Conservation (phyloP, 2,797 vertebrate species). For the Lemur catta region DNA sequence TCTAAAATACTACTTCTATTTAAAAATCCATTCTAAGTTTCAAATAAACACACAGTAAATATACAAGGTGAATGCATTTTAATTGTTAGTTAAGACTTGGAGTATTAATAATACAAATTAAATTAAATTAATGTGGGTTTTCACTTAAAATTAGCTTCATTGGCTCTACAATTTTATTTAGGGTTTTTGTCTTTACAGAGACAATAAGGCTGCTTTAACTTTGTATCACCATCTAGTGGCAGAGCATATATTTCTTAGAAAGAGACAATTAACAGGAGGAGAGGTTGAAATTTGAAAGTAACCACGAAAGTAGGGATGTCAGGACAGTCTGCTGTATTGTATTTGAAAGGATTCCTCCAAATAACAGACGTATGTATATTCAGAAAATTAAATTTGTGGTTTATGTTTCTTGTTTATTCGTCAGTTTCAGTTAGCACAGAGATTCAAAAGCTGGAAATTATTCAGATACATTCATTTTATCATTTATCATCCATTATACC, state of each 20-base stretch:
- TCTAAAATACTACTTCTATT: neutral
- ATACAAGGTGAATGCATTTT: neutral
- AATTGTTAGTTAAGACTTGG: neutral
- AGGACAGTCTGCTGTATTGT: neutral
- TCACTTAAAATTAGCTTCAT: neutral
- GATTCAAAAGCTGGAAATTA: neutral
- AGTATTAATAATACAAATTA: neutral
- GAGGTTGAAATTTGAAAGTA: neutral
- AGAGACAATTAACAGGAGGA: neutral
- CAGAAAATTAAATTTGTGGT: neutral
- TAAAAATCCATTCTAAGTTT: neutral
- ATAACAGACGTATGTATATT: neutral
- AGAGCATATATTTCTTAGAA: conserved; percentile 36
- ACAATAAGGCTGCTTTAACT: conserved; percentile 9
- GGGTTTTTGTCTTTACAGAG: neutral
- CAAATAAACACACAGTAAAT: neutral
- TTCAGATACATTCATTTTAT: neutral
- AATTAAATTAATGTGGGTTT: neutral
- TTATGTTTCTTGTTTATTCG: neutral
- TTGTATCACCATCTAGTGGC: conserved; percentile 62
- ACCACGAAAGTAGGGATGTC: neutral
- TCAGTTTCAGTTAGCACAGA: neutral
- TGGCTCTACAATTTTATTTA: neutral
- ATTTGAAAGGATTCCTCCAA: neutral
- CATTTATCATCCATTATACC: neutral